Conservation (phyloP, 2,113 vertebrate genomes). For the Echinops telfairi region DNA sequence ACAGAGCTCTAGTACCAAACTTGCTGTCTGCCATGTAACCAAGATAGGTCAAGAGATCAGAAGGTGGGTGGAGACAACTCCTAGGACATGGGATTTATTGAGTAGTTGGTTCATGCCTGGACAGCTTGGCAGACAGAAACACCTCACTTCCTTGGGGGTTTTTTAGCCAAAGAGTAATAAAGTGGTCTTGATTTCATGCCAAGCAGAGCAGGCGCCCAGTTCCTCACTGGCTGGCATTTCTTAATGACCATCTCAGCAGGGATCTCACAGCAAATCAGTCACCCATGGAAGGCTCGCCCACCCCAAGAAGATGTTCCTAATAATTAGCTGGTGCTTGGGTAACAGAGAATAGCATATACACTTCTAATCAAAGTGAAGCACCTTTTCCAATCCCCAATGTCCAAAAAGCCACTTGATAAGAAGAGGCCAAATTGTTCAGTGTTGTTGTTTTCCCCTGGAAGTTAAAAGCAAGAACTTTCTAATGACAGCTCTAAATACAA, state of each 20-base stretch:
- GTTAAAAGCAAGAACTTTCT: conserved; percentile 4
- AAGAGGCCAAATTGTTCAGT: conserved; percentile 7
- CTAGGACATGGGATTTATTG: background rate
- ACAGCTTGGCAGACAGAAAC: background rate
- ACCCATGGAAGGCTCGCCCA: conserved; percentile 45
- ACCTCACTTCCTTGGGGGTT: background rate
- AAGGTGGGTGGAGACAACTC: background rate
- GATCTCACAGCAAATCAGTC: conserved; percentile 63
- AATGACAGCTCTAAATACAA: conserved; percentile 42
- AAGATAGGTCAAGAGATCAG: background rate
- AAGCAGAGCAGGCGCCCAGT: conserved; percentile 1
- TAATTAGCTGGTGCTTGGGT: conserved; percentile 69
- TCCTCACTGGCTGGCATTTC: conserved; percentile 58
- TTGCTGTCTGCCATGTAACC: background rate
- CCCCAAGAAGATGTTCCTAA: conserved; percentile 55
- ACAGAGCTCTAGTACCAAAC: conserved; percentile 38
- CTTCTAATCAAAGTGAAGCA: conserved; percentile 76
- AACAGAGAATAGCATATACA: conserved; percentile 60
- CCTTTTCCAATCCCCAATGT: conserved; percentile 49
- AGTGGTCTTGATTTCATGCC: conserved; percentile 61
- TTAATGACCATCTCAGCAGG: conserved; percentile 69
- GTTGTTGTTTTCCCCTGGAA: conserved; percentile 41
- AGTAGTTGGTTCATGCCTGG: conserved; percentile 3
- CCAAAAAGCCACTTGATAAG: conserved; percentile 38
- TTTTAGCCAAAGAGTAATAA: conserved; percentile 8